A percentile compares a stretch with the other conserved stretches of the same genome.
phyloP scores from a whole-genome alignment of 2,888 invertebrate genomes.

The Apantesis nais region DNA sequence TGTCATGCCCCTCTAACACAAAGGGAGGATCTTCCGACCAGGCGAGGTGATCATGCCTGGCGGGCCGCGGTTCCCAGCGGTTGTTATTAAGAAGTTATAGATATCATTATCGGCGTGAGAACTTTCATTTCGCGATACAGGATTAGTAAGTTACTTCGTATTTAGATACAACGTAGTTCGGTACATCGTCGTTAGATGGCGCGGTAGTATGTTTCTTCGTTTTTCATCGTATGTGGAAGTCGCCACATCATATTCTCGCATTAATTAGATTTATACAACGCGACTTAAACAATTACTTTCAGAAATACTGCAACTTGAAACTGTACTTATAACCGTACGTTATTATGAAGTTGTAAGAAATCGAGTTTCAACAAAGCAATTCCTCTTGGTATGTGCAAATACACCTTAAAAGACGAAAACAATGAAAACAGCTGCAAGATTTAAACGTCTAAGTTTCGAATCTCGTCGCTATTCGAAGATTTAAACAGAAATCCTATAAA shows the following conservation, averaged over 20 bases:
- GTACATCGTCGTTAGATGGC: too few relatives aligned
- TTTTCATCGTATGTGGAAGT: too few relatives aligned
- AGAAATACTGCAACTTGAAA: neutral
- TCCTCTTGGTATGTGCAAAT: neutral
- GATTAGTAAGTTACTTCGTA: too few relatives aligned
- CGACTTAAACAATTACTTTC: neutral
- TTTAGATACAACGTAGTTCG: too few relatives aligned
- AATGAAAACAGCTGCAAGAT: conserved; percentile 23
- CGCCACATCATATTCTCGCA: neutral
- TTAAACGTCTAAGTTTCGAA: conserved; percentile 20
- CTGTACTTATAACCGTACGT: neutral
- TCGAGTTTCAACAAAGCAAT: neutral
- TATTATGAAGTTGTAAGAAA: neutral
- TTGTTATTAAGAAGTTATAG: too few relatives aligned
- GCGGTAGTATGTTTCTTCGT: too few relatives aligned
- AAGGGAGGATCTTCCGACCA: too few relatives aligned
- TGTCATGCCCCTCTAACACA: too few relatives aligned
- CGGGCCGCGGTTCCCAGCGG: too few relatives aligned
- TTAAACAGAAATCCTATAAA: conserved; percentile 33
- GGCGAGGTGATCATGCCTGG: too few relatives aligned
- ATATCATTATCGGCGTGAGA: too few relatives aligned
- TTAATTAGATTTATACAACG: neutral
- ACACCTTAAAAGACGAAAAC: conserved; percentile 1
- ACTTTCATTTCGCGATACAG: too few relatives aligned
- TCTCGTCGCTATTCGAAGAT: conserved; percentile 28